Evolutionary conservation across 1,140 invertebrate genomes (phyloP).

Genomic region (Capitella teleta): DNA sequence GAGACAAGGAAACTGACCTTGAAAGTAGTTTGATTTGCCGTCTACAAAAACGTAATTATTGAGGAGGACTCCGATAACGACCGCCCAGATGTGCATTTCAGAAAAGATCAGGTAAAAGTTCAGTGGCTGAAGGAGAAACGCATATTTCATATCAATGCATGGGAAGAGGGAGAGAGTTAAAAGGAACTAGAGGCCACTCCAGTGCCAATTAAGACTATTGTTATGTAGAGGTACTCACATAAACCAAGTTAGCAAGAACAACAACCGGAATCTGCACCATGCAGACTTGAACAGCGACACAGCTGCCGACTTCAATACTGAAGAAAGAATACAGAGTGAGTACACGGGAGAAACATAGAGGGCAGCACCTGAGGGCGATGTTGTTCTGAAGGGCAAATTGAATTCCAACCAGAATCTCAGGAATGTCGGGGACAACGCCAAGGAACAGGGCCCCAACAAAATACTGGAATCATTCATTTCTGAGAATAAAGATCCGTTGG

Average conservation of each 20-base stretch:
- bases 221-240: constrained; percentile 11
- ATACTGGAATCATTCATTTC: constrained; percentile 20
- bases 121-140: constrained; percentile 26
- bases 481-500: too few relatives aligned
- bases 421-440: constrained; percentile 28
- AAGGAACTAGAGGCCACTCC: too few relatives aligned
- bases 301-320: constrained; percentile 33
- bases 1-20: constrained; percentile 21
- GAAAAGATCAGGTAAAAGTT: constrained; percentile 29
- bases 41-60: constrained; percentile 38
- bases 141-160: background rate
- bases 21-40: constrained; percentile 36
- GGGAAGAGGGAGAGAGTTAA: background rate
- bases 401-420: constrained; percentile 33
- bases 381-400: constrained; percentile 38
- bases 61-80: constrained; percentile 32
- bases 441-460: constrained; percentile 32
- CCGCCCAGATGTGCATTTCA: constrained; percentile 31
- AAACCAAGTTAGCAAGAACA: constrained; percentile 24
- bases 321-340: too few relatives aligned
- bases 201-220: background rate
- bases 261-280: constrained; percentile 27
- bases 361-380: constrained; percentile 23
- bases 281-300: constrained; percentile 33
- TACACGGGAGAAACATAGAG: background rate